These are phyloP conservation scores for Gonocerus acuteangulatus DNA, from an alignment of 2,888 invertebrate genomes.

Conservation along the genomic window DNA sequence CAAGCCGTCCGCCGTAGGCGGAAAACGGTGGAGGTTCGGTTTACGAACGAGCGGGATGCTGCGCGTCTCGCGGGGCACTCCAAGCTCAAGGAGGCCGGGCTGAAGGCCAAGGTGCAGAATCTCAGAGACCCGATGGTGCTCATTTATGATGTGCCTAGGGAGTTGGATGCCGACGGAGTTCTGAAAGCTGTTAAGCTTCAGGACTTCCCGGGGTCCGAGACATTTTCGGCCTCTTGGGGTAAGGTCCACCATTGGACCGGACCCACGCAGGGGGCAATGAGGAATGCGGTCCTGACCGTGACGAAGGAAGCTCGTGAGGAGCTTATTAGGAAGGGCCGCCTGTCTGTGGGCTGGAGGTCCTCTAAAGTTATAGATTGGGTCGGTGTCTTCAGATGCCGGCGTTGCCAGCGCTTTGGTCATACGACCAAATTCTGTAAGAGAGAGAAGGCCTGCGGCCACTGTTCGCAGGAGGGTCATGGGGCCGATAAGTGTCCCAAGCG, in stretches of 20 bases:
- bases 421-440: neutral
- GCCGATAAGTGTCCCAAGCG: neutral
- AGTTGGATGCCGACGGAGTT: neutral
- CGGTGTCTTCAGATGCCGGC: neutral
- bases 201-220: neutral
- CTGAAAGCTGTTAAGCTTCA: neutral
- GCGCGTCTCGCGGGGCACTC: neutral
- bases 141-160: neutral
- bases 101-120: neutral
- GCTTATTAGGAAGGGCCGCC: neutral
- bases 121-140: neutral
- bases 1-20: neutral
- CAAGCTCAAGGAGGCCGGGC: neutral
- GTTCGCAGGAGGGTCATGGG: neutral
- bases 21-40: neutral
- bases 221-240: neutral
- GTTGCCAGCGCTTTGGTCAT: neutral
- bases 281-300: neutral
- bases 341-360: constrained; percentile 28
- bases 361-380: neutral
- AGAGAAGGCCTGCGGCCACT: neutral
- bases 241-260: neutral
- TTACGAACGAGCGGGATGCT: neutral
- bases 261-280: neutral
- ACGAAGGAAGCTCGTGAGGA: neutral